These are phyloP conservation scores for Paraplagusia blochii DNA, from an alignment of 2,113 vertebrate genomes.

Conservation along the genomic window DNA sequence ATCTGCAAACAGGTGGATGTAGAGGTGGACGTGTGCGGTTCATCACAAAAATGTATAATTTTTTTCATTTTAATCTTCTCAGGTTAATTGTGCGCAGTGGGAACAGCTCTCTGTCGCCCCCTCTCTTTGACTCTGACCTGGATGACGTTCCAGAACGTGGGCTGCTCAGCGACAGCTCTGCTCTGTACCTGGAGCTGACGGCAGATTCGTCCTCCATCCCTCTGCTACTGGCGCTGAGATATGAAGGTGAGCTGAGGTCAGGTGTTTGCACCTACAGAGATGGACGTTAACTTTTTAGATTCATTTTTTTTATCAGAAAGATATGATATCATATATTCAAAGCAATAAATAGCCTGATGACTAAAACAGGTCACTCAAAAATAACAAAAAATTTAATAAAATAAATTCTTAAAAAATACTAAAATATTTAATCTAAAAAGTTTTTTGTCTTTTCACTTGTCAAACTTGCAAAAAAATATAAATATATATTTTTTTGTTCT, in stretches of 20 bases:
- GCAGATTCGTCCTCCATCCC: constrained; percentile 86
- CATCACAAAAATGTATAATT: neutral
- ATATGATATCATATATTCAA: no score
- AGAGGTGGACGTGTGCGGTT: no score
- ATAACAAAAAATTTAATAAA: no score
- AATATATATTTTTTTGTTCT: neutral
- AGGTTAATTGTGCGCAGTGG: constrained; percentile 88
- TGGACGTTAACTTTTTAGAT: no score
- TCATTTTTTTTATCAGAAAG: no score
- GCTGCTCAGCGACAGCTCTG: constrained; percentile 84
- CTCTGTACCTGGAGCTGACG: constrained; percentile 85
- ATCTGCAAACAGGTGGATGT: no score
- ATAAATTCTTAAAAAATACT: no score
- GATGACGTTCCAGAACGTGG: constrained; percentile 89
- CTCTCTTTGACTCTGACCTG: constrained; percentile 88
- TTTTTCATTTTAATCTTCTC: constrained; percentile 5
- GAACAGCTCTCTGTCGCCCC: constrained; percentile 78
- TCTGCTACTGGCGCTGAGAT: constrained; percentile 84
- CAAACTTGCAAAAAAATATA: neutral
- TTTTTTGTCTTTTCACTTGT: no score
- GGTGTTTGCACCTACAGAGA: no score
- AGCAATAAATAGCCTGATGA: no score
- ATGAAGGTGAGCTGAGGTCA: constrained; percentile 80
- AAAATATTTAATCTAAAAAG: no score
- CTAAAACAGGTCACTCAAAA: no score